These are phyloP conservation scores for Diorhabda carinulata DNA, from an alignment of 1,140 invertebrate genomes.

Conservation along the genomic window DNA sequence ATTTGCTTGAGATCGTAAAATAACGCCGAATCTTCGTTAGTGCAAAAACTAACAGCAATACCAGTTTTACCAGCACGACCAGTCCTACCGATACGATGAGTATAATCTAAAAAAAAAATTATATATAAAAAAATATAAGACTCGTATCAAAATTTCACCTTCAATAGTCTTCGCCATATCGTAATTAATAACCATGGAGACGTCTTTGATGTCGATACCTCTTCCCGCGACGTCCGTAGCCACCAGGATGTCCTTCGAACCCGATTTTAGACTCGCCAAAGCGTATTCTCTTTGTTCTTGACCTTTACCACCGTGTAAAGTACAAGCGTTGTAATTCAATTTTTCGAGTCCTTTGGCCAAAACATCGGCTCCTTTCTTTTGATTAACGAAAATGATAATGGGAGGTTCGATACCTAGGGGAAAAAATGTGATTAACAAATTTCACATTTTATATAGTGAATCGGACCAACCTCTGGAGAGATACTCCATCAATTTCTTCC, in stretches of 20 bases:
- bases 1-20: slow-evolving; percentile 98
- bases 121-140: background rate
- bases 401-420: slow-evolving; percentile 85
- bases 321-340: slow-evolving; percentile 94
- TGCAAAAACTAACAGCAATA: slow-evolving; percentile 92
- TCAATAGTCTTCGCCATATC: slow-evolving; percentile 99
- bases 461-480: slow-evolving; percentile 56
- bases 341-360: slow-evolving; percentile 96
- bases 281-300: slow-evolving; percentile 99
- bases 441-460: background rate
- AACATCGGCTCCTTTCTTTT: slow-evolving; percentile 99
- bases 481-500: slow-evolving; percentile 84
- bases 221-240: slow-evolving; percentile 99
- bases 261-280: slow-evolving; percentile 89
- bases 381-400: slow-evolving; percentile 99
- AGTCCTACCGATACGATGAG: slow-evolving; percentile 98
- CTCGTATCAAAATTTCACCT: slow-evolving; percentile 51
- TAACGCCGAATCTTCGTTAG: slow-evolving; percentile 91
- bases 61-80: slow-evolving; percentile 98
- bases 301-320: slow-evolving; percentile 98
- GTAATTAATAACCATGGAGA: slow-evolving; percentile 97
- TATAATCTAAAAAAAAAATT: slow-evolving; percentile 75
- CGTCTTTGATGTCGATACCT: slow-evolving; percentile 99
- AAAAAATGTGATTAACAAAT: background rate
- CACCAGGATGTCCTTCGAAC: slow-evolving; percentile 96